Evolutionary conservation across 2,888 invertebrate species (phyloP).

Genomic region (Chaitophorus viminalis): DNA sequence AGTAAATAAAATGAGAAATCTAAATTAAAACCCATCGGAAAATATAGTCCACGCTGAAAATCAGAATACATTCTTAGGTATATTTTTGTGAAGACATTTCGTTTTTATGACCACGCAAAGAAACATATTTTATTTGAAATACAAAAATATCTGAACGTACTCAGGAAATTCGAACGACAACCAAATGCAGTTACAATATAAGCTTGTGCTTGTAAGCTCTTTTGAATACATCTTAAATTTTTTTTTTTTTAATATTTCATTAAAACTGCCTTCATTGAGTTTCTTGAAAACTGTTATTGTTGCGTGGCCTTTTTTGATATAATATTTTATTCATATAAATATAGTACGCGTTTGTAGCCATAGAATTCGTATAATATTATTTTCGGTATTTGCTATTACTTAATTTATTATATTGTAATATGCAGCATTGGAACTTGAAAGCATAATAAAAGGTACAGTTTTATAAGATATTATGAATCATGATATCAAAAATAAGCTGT

Average conservation of each 20-base stretch:
- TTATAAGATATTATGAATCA: too few species aligned
- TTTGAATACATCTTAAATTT: too few species aligned
- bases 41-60: background rate
- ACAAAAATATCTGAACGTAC: background rate
- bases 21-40: too few species aligned
- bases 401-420: background rate
- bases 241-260: too few species aligned
- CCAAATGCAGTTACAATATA: background rate
- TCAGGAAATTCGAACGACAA: background rate
- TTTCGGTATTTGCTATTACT: background rate
- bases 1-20: too few species aligned
- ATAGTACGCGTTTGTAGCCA: background rate
- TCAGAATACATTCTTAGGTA: background rate
- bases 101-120: too few species aligned
- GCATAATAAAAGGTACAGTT: background rate
- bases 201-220: too few species aligned
- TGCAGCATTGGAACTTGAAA: too few species aligned
- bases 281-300: background rate
- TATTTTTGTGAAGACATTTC: too few species aligned
- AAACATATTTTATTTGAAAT: too few species aligned
- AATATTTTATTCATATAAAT: background rate
- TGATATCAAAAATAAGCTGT: too few species aligned
- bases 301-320: background rate
- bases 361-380: background rate
- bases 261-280: background rate